Base-by-base conservation (phyloP, 1,140 invertebrate genomes). In the Rhagoletis pomonella region DNA sequence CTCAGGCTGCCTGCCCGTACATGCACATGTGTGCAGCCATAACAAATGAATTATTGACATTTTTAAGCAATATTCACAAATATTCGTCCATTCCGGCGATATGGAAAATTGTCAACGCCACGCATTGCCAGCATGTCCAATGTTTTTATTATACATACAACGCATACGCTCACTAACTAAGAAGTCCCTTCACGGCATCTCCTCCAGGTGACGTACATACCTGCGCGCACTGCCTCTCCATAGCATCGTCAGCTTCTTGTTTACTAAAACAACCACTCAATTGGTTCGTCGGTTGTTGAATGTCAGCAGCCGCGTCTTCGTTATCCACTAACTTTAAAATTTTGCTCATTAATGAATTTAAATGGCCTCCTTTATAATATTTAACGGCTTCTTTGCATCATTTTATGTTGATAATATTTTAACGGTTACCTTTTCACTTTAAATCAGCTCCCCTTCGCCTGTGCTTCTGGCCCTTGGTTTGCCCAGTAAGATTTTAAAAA, bases 31-130 rank as follows among this genome's bases (percentile, higher is more conserved):
- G 91, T 91, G 91, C 91, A 92, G 91, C 90, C 91, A 92, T 92
- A 92, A 92, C 91, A 92, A 92, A 92, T 92, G 91, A 92, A 92
- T 92, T 92, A 92, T 92, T 92, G 91, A 91, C 91, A 91, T 92
- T 92, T 92, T 92, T 91, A 92, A 92, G 91, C 91, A 92, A 92
- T 92, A 92, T 91, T 92, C 90, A 88, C 90, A 89, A 92, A 91
- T 91, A 91, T 90, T 88, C 89, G 88, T 65, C 86, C 60, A 42
- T 42, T 44, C 39, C 29, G 67, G 12, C 47, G 59, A 92, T 92
- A 92, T 92, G 90, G 90, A 90, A 92, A 92, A 92, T 92, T 91
- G 91, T 92, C 91, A 92, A 91, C 89, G 89, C 67, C 59, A 91
- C 89, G 89, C 67, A 73, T 58, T 77, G 39, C 19, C 14, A 55